These are phyloP conservation scores for Platynereis dumerilii DNA, from an alignment of 2,888 invertebrate genomes.

Conservation along the genomic window DNA sequence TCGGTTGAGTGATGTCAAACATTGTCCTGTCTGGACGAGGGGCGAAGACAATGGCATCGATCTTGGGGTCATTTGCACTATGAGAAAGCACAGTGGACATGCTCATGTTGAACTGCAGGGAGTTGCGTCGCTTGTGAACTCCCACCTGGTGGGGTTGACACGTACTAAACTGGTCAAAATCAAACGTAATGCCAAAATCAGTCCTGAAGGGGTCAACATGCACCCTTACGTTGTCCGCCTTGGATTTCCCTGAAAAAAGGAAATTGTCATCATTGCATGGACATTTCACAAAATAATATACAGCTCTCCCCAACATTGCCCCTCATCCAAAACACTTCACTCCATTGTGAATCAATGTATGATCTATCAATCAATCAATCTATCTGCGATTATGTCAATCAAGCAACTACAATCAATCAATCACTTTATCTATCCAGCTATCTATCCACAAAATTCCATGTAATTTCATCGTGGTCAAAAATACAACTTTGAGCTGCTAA, in stretches of 20 bases:
- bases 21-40: neutral
- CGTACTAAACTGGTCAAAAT: slow-evolving; percentile 30
- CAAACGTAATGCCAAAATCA: slow-evolving; percentile 45
- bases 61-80: neutral
- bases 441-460: too few species aligned
- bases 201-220: slow-evolving; percentile 39
- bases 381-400: too few species aligned
- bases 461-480: too few species aligned
- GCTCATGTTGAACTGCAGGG: slow-evolving; percentile 5
- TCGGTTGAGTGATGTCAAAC: slow-evolving; percentile 40
- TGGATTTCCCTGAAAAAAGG: neutral
- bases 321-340: too few species aligned
- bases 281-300: too few species aligned
- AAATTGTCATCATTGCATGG: too few species aligned
- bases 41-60: neutral
- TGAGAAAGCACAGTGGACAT: neutral
- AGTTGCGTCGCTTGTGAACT: slow-evolving; percentile 10
- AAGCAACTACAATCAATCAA: too few species aligned
- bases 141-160: neutral
- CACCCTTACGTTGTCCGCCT: slow-evolving; percentile 24
- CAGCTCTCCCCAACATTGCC: too few species aligned
- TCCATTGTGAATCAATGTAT: too few species aligned
- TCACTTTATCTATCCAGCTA: too few species aligned
- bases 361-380: too few species aligned
- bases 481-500: too few species aligned